Conservation (phyloP, 2,797 vertebrate species). For the Chloroceryle amazona region DNA sequence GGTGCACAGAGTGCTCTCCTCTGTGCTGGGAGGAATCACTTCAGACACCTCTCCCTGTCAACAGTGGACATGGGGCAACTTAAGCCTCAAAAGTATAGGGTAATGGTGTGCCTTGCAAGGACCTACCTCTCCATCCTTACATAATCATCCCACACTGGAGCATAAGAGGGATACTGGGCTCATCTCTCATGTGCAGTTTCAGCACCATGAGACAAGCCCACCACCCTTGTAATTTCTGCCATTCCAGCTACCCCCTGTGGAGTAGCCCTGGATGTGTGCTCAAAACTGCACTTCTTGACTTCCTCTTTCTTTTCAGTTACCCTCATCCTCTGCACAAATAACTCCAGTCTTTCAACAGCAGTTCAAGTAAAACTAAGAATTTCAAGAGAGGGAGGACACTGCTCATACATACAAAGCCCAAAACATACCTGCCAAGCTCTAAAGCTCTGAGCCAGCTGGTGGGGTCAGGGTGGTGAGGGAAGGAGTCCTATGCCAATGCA, state of each 20-base stretch:
- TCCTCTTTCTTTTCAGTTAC: not conserved
- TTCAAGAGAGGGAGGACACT: constrained; percentile 33
- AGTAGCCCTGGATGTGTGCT: not conserved
- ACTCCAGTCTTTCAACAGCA: not conserved
- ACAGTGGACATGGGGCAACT: not conserved
- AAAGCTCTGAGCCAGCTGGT: not conserved
- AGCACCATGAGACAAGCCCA: not conserved
- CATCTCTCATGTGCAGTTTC: not conserved
- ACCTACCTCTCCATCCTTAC: not conserved
- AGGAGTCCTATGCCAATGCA: not conserved
- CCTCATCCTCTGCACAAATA: constrained; percentile 14
- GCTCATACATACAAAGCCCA: not conserved
- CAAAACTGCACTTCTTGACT: not conserved
- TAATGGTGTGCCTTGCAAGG: not conserved
- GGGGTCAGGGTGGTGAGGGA: not conserved
- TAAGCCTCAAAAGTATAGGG: not conserved
- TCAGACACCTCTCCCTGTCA: not conserved
- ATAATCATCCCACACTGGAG: not conserved
- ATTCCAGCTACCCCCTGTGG: not conserved
- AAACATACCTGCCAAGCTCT: not conserved
- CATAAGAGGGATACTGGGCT: not conserved
- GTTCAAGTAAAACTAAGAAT: constrained; percentile 38
- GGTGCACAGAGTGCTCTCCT: not conserved
- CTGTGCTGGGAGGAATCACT: not conserved
- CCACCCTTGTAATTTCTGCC: constrained; percentile 21